phyloP scores from a whole-genome alignment of 2,888 invertebrate genomes.

The Drosophila dives region DNA sequence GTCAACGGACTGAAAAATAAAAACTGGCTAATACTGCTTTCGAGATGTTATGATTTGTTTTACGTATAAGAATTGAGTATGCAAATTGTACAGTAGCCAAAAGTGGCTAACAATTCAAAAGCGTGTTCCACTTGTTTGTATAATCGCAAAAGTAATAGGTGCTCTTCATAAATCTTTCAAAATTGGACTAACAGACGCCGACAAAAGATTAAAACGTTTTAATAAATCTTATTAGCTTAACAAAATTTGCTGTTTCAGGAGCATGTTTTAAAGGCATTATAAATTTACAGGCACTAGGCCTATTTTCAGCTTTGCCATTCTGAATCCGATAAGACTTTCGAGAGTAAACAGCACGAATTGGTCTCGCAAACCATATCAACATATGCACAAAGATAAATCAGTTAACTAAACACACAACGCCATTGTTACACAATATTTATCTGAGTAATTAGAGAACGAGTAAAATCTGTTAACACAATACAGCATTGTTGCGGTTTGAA shows the following conservation, averaged over 20 bases:
- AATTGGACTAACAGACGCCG: slow-evolving; percentile 53
- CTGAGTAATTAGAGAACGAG: slow-evolving; percentile 10
- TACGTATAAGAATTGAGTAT: slow-evolving; percentile 35
- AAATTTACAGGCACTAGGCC: slow-evolving; percentile 32
- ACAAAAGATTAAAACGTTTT: slow-evolving; percentile 70
- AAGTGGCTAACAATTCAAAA: slow-evolving; percentile 7
- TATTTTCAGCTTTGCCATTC: slow-evolving; percentile 24
- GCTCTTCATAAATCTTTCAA: slow-evolving; percentile 52
- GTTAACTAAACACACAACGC: slow-evolving; percentile 1
- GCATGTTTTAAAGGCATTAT: slow-evolving; percentile 31
- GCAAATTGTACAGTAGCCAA: slow-evolving; percentile 36
- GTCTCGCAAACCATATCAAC: slow-evolving; percentile 4
- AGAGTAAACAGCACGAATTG: slow-evolving; percentile 9
- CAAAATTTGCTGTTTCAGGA: slow-evolving; percentile 10
- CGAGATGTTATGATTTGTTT: slow-evolving; percentile 23
- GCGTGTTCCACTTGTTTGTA: neutral
- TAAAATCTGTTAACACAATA: slow-evolving; percentile 12
- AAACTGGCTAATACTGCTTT: slow-evolving; percentile 53
- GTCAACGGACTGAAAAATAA: slow-evolving; percentile 23
- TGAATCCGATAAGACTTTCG: slow-evolving; percentile 46
- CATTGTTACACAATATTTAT: slow-evolving; percentile 17
- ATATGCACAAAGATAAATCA: slow-evolving; percentile 17
- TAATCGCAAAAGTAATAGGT: slow-evolving; percentile 10
- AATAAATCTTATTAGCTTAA: slow-evolving; percentile 60
- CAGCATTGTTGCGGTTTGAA: slow-evolving; percentile 9